Evolutionary conservation across 2,113 vertebrate genomes (phyloP).

Genomic region (Galbula dea): DNA sequence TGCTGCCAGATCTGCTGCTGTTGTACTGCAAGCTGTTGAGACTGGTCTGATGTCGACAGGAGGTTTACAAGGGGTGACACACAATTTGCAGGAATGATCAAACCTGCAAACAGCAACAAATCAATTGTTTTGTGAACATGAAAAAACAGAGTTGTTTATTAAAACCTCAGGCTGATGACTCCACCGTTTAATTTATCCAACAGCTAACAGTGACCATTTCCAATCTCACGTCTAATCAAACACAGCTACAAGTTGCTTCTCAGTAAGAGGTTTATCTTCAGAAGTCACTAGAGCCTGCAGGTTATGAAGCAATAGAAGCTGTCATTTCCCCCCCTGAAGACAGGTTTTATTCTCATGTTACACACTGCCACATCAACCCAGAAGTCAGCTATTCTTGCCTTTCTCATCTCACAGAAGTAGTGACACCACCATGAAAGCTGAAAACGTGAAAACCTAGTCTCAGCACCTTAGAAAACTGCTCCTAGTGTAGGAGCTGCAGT

Average conservation of each 20-base stretch:
- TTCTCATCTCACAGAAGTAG: neutral
- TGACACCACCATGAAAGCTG: neutral
- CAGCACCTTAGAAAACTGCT: neutral
- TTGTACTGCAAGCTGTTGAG: conserved; percentile 93
- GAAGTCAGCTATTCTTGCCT: neutral
- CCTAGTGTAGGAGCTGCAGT: neutral
- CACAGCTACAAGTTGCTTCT: neutral
- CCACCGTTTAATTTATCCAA: neutral
- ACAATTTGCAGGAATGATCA: conserved; percentile 97
- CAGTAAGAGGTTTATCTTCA: neutral
- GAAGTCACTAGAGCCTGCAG: neutral
- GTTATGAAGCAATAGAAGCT: neutral
- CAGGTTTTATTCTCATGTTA: neutral
- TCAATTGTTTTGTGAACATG: neutral
- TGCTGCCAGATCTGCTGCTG: conserved; percentile 98
- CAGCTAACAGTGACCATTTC: rapidly evolving
- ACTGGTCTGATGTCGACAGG: conserved; percentile 95
- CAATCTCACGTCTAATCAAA: neutral
- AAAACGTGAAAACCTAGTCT: neutral
- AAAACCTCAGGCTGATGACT: neutral
- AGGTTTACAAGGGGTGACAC: conserved; percentile 91
- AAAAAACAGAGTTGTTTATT: rapidly evolving
- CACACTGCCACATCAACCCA: neutral
- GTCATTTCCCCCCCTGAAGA: neutral
- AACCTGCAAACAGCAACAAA: conserved; percentile 75